A percentile compares a stretch with the other conserved stretches of the same genome.
Evolutionary conservation across 2,113 vertebrate genomes (phyloP).

Genomic region (Psilopogon haemacephalus): DNA sequence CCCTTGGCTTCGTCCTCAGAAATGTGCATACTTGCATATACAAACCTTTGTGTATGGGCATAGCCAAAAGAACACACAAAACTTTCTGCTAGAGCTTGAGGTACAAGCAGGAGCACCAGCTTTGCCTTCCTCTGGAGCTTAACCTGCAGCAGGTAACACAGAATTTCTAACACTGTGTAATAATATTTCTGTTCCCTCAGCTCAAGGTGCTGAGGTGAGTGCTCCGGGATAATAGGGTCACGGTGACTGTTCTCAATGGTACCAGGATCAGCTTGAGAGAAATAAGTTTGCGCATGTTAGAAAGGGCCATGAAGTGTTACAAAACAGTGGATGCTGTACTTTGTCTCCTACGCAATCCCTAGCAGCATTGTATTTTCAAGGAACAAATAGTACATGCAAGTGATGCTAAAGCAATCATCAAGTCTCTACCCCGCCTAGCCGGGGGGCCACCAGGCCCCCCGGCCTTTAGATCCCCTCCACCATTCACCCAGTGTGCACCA

Average conservation of each 20-base stretch:
- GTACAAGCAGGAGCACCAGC: neutral
- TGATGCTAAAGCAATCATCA: too few species aligned
- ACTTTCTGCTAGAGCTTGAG: neutral
- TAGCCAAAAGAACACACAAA: neutral
- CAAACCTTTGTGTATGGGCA: neutral
- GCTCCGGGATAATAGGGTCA: neutral
- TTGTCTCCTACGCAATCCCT: slow-evolving; percentile 8
- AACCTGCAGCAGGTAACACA: neutral
- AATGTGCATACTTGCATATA: neutral
- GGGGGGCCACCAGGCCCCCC: too few species aligned
- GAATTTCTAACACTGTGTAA: neutral
- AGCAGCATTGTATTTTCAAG: neutral
- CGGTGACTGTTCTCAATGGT: neutral
- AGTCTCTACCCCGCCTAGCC: too few species aligned
- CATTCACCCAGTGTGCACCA: too few species aligned
- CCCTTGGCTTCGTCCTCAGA: neutral
- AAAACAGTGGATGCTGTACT: neutral
- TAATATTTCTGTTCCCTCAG: neutral
- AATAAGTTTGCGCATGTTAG: neutral
- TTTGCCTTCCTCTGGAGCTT: neutral
- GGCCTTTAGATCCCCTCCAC: too few species aligned
- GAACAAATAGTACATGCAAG: neutral
- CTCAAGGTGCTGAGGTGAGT: neutral
- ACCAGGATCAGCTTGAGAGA: neutral
- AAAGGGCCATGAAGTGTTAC: neutral